These are phyloP conservation scores for Cryptophagus acutangulus DNA, from an alignment of 2,888 invertebrate species.

Conservation along the genomic window DNA sequence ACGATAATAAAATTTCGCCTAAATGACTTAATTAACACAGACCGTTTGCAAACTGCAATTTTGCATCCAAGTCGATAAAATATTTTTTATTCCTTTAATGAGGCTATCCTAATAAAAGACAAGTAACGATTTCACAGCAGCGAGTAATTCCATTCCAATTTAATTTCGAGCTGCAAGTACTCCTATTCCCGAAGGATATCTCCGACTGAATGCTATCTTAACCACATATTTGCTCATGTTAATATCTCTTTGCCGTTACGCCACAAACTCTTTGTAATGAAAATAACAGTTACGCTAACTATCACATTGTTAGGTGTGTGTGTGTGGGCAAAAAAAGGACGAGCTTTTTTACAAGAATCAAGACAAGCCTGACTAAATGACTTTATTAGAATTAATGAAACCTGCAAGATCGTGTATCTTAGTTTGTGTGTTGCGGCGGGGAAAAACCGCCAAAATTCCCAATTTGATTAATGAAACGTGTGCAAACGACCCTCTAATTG, in stretches of 20 bases:
- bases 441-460: constrained; percentile 2
- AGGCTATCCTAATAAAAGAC: no score
- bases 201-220: constrained; percentile 8
- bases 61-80: no score
- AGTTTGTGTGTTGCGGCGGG: constrained; percentile 10
- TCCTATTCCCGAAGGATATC: constrained; percentile 3
- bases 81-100: no score
- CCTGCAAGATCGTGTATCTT: constrained; percentile 16
- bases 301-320: not conserved
- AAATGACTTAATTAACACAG: no score
- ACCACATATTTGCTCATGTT: constrained; percentile 8
- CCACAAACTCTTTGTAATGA: constrained; percentile 4
- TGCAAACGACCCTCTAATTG: constrained; percentile 6
- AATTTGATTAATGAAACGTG: constrained; percentile 19
- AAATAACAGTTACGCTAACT: not conserved
- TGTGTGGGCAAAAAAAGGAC: constrained; percentile 10
- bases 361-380: constrained; percentile 8
- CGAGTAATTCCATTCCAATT: constrained; percentile 22
- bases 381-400: constrained; percentile 19
- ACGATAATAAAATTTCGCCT: no score
- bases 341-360: constrained; percentile 8
- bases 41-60: no score
- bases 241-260: constrained; percentile 5
- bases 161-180: constrained; percentile 17
- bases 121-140: constrained; percentile 8